Evolutionary conservation across 2,888 invertebrate species (phyloP), one percentile per base, ranked within the genome.

Genomic region (Elegia similella): DNA sequence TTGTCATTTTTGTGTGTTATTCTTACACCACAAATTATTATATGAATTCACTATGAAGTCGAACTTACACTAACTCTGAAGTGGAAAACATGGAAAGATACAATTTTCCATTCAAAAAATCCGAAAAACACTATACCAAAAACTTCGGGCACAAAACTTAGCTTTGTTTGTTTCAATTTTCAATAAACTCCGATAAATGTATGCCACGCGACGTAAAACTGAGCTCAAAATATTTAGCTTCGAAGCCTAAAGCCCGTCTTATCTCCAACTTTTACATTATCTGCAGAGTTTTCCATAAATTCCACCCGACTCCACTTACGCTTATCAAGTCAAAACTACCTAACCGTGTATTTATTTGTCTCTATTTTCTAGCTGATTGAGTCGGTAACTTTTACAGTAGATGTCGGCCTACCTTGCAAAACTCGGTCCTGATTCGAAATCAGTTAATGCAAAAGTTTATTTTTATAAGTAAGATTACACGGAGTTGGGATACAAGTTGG

Each of bases 391-490:
- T 83, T 70, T 61, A 66, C 66, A 70, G 80, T 79, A 78, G 34
- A 50, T 34, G 50, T 78, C 78, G 70, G 83, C 82, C 82, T 82
- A 85, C 89, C 85, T 87, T 76, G 73, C 68, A 59, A 80, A 81
- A 86, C 75, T 86, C 86, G 68, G 68, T 76, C 81, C 84, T 86
- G 86, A 90, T 89, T 88, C 89, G 79, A 88, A 89, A 89, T 89
- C 91, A 86, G 91, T 90, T 92, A 92, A 92, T 92, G 92, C 80
- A 91, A 90, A 92, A 92, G 92, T 92, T 92, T 92, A 92, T 92
- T 92, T 92, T 92, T 92, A 91, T 92, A 92, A 92, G 92, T 92
- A 87, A 92, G 92, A 92, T 92, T 92, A 92, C 88, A 88, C 84
- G 75, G 84, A 85, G 84, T 86, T 86, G 67, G 80, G 80, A 80